Base-by-base conservation (phyloP, 2,113 vertebrate genomes). In the Dolichallabes microphthalmus region DNA sequence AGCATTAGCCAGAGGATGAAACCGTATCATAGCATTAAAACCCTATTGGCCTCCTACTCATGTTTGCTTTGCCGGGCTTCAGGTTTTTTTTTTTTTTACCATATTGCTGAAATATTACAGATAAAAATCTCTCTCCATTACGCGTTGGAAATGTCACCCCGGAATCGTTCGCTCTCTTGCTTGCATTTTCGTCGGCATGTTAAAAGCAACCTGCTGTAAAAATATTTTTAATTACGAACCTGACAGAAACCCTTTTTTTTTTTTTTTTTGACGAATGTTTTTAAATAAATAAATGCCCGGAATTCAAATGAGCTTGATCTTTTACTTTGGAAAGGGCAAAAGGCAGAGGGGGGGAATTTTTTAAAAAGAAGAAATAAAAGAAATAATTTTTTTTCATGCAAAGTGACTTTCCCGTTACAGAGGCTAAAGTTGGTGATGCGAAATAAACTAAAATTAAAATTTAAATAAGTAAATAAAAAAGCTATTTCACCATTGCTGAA, bases 151-250 rank as follows among this genome's bases (percentile, higher is more conserved):
- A 90, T 88, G 86, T 88, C 83, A 89, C 60, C 68, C 53, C 19
- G 60, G 82, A 50, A 68, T 86, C 60, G 10, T 82, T 88, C 20
- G 74, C 82, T 55, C 74, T 63, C 68, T 53, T 25, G 61, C 85
- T 52, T 85, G 30, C 73, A 81, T 90, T 90, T 88, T 88, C 81
- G 75, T 57, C 64, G 84, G 66, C 80, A 75, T 87, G 89, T 89
- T 80, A 89, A 91, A 88, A 88, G 86, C 64, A 35, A 68, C 87
- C 82, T 87, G 58, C 88, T 90, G 84, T 86, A 88, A 90, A 92
- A 92, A 88, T 86, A 85, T 90, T 92, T 92, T 82, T 92, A 92
- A 93, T 87, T 89, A 88, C 84, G 80, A 90, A 90, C 78, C 80
- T 88, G 82, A 90, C 82, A 79, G 89, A 92, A 89, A 88, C 84